Conservation (phyloP, 2,113 vertebrate genomes). For the Okapia johnstoni region DNA sequence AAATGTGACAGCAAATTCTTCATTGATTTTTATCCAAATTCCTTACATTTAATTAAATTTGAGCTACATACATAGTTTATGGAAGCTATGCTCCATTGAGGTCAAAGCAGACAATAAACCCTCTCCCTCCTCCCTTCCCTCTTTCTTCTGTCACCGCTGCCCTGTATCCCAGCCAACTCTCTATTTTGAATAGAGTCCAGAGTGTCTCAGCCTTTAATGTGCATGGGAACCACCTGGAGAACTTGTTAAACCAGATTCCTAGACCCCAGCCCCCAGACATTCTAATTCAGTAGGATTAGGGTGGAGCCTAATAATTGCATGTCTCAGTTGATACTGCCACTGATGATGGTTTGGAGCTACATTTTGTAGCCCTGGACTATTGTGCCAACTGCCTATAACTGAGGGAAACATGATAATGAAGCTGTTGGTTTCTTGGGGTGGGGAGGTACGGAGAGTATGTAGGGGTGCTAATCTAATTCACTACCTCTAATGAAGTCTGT, state of each 20-base stretch:
- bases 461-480: neutral
- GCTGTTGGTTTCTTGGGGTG: neutral
- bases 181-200: neutral
- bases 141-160: neutral
- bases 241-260: neutral
- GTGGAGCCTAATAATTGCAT: neutral
- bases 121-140: neutral
- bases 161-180: neutral
- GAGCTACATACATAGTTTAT: neutral
- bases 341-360: neutral
- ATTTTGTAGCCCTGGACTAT: neutral
- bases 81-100: neutral
- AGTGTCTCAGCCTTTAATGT: neutral
- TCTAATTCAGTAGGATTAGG: neutral
- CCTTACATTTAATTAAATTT: slow-evolving; percentile 4
- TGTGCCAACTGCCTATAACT: neutral
- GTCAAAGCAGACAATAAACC: neutral
- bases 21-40: neutral
- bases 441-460: neutral
- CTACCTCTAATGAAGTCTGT: neutral
- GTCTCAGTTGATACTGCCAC: neutral
- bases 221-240: neutral
- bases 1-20: neutral
- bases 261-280: neutral
- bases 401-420: neutral